Base-by-base conservation (phyloP, 2,113 vertebrate genomes). In the Tyrannus savana region DNA sequence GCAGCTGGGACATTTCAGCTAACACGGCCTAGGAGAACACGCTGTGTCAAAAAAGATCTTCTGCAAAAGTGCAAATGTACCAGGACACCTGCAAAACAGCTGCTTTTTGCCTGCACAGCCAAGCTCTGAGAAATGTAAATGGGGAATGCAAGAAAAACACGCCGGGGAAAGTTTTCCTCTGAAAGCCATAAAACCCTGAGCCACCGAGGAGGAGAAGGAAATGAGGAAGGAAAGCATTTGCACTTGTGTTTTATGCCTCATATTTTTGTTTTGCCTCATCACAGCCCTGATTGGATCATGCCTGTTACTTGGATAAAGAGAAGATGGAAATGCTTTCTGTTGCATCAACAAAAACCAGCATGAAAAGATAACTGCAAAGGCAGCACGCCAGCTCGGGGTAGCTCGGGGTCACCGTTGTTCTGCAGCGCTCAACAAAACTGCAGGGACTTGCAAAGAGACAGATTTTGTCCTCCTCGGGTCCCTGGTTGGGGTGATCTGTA, bases 261-360 rank as follows among this genome's bases (percentile, higher is more conserved):
- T 84, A 10, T 87, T 94, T 88, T 93, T 74, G 60, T 80, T 93
- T 78, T 88, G 68, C 64, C 53, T 95, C 90, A 89, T 92, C 86
- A 63, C 44, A 53, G 60, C 46, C 52, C 85, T 88, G 68, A 88
- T 91, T 91, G 77, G 87, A 80, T 96, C 85, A 42, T 63, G 81
- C 46, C 88, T 93, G 83, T 92, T 89, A 73, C 83, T 94, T 23
- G 83, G 86, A 58, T 72, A 76, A 88, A 86, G 86, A 96, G 93
- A 80, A 89, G 94, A 94, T 95, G 89, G 92, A 90, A 94, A 75
- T 28, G 73, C 83, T 97, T 94, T 95, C 76, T 96, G 92, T 94
- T 96, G 84, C 95, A 92, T 93, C 94, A 96, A 96, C 96, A 94
- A 64, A 92, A 95, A 84, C 3, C 85, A 92, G 92, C 64, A 28